phyloP scores from a whole-genome alignment of 1,140 invertebrate species.

The Euura lappo region DNA sequence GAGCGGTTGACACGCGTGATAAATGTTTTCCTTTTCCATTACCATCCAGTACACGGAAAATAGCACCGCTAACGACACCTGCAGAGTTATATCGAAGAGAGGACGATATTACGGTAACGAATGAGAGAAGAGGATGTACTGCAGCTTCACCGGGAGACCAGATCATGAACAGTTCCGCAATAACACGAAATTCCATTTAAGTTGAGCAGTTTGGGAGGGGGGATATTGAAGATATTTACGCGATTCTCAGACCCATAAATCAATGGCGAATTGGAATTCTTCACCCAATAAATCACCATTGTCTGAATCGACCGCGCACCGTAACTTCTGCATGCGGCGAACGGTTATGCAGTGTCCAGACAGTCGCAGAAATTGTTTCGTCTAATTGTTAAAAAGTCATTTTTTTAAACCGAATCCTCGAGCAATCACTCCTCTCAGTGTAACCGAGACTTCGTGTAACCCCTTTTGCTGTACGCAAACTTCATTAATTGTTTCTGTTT shows the following conservation, averaged over 20 bases:
- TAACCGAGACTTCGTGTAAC: no score
- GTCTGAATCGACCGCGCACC: conserved; percentile 21
- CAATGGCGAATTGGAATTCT: conserved; percentile 39
- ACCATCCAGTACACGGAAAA: not conserved
- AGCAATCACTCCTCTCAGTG: no score
- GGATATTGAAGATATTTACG: conserved; percentile 38
- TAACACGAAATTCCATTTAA: conserved; percentile 6
- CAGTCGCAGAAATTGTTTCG: no score
- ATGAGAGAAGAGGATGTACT: not conserved
- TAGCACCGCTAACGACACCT: not conserved
- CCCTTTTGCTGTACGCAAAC: no score
- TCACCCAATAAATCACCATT: conserved; percentile 41
- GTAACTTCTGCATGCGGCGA: not conserved
- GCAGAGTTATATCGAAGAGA: not conserved
- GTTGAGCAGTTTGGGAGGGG: conserved; percentile 8
- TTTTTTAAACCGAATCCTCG: no score
- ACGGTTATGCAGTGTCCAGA: no score
- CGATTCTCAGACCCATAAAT: conserved; percentile 28
- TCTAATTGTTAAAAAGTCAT: no score
- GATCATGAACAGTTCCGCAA: not conserved
- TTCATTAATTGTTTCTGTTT: no score
- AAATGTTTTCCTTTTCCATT: conserved; percentile 4
- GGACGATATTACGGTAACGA: not conserved
- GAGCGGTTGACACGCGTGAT: not conserved
- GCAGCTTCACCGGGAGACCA: not conserved